These are phyloP conservation scores for Poicephalus meyeri DNA, from an alignment of 2,113 vertebrate genomes.

Conservation along the genomic window DNA sequence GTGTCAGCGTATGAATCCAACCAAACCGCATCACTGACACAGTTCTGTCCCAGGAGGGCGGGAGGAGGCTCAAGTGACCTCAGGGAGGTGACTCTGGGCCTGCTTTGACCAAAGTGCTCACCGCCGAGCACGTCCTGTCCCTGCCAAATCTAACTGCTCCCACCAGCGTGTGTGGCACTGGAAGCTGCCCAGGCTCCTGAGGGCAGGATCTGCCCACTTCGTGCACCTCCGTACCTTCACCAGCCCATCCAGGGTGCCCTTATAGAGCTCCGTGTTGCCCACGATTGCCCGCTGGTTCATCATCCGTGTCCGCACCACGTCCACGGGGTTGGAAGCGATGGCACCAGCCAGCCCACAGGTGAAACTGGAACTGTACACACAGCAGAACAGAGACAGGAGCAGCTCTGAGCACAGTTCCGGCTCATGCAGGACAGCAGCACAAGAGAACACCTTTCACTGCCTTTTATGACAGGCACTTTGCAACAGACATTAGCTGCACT, in stretches of 20 bases:
- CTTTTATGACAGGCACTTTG: rapidly evolving
- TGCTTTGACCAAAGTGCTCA: neutral
- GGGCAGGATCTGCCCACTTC: neutral
- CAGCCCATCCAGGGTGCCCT: slow-evolving; percentile 89
- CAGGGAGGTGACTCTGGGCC: neutral
- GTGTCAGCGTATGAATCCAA: neutral
- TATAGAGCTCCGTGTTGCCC: slow-evolving; percentile 79
- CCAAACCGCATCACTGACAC: neutral
- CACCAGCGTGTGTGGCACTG: neutral
- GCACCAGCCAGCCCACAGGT: slow-evolving; percentile 90
- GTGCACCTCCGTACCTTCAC: slow-evolving; percentile 78
- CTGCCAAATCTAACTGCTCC: neutral
- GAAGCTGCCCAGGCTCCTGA: neutral
- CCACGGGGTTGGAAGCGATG: slow-evolving; percentile 91
- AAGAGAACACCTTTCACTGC: neutral
- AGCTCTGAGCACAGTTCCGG: rapidly evolving
- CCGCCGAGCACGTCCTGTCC: rapidly evolving
- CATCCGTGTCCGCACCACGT: slow-evolving; percentile 93
- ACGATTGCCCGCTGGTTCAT: slow-evolving; percentile 89
- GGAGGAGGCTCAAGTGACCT: neutral
- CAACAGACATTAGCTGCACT: rapidly evolving
- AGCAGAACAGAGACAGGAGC: neutral
- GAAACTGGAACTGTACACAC: slow-evolving; percentile 84
- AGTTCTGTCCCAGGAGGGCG: neutral
- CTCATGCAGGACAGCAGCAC: neutral